These are phyloP conservation scores for Steatocranus sp. DNA, from an alignment of 2,797 vertebrate genomes.

Conservation along the genomic window DNA sequence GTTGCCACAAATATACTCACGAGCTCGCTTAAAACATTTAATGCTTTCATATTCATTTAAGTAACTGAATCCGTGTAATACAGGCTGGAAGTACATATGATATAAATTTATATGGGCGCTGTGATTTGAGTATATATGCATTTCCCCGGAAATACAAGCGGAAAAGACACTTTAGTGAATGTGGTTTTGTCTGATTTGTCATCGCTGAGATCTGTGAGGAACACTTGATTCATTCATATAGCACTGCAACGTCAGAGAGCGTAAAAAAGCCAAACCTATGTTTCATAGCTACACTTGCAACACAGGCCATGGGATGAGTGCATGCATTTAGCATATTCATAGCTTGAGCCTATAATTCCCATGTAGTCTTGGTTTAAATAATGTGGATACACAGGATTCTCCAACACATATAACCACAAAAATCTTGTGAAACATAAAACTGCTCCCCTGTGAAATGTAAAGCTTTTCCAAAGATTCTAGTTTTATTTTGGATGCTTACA, in stretches of 20 bases:
- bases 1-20: neutral
- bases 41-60: neutral
- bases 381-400: neutral
- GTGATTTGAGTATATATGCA: neutral
- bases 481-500: neutral
- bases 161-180: neutral
- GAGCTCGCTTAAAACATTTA: neutral
- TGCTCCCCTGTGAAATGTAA: neutral
- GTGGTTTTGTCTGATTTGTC: constrained; percentile 23
- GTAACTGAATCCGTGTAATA: neutral
- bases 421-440: neutral
- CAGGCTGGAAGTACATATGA: neutral
- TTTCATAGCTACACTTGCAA: neutral
- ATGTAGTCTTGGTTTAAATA: neutral
- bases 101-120: neutral
- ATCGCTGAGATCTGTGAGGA: neutral
- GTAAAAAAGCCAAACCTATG: neutral
- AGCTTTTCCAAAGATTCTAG: neutral
- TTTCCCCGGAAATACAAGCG: constrained; percentile 6
- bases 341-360: neutral
- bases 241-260: neutral
- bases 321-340: neutral
- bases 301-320: neutral
- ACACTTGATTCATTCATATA: constrained; percentile 21
- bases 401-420: neutral